Conservation (phyloP, 1,140 invertebrate species). For the Drosophila saltans region DNA sequence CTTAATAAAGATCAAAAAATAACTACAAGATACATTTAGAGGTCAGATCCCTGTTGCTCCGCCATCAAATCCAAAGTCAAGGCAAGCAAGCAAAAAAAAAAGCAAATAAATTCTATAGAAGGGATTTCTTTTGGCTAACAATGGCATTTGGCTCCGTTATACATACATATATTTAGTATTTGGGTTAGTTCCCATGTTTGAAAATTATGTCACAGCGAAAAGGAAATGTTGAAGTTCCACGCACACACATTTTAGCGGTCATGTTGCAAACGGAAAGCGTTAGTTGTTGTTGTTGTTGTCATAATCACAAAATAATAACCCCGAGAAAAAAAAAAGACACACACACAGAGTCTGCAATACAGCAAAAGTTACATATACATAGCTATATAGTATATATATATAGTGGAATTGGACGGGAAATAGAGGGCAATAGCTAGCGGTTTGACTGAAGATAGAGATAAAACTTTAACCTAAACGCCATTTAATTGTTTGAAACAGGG, state of each 20-base stretch:
- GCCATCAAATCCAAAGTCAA: conserved; percentile 49
- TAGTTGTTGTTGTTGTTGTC: conserved; percentile 25
- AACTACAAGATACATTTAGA: conserved; percentile 37
- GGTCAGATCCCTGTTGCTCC: conserved; percentile 30
- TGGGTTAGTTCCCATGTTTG: conserved; percentile 16
- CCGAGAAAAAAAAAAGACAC: conserved; percentile 18
- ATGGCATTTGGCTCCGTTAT: conserved; percentile 24
- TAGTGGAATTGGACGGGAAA: conserved; percentile 42
- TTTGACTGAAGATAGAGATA: conserved; percentile 40
- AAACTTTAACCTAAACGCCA: conserved; percentile 57
- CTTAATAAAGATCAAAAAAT: conserved; percentile 48
- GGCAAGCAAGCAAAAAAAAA: conserved; percentile 19
- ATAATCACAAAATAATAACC: conserved; percentile 69
- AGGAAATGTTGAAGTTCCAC: conserved; percentile 39
- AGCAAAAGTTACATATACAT: conserved; percentile 26
- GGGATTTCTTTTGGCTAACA: background rate
- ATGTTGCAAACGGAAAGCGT: conserved; percentile 61
- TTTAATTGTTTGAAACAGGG: conserved; percentile 47
- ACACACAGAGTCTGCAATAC: conserved; percentile 27
- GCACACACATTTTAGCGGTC: conserved; percentile 30
- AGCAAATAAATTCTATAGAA: conserved; percentile 35
- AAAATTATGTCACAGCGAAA: conserved; percentile 55
- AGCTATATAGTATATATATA: conserved; percentile 8
- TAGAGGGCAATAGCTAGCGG: conserved; percentile 51
- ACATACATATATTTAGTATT: background rate